Evolutionary conservation across 2,888 invertebrate genomes (phyloP).

Genomic region (Heterodera filipjevi): DNA sequence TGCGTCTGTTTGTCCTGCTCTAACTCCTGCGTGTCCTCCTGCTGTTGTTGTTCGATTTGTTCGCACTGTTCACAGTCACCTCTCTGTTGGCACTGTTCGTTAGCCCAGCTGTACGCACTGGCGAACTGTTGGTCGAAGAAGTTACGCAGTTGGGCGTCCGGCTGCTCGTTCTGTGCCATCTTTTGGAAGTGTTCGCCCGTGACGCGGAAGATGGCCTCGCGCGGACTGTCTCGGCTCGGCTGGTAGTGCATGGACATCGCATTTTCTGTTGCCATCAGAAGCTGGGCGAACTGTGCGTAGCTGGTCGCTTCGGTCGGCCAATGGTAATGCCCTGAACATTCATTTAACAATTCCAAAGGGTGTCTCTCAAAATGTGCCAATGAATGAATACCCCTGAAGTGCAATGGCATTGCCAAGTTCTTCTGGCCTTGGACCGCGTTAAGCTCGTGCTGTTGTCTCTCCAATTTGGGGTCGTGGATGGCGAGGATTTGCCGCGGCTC

Average conservation of each 20-base stretch:
- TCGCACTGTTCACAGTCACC: slow-evolving; percentile 19
- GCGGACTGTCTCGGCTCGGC: slow-evolving; percentile 36
- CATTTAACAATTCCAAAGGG: slow-evolving; percentile 22
- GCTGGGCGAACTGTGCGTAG: slow-evolving; percentile 27
- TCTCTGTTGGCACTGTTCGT: slow-evolving; percentile 14
- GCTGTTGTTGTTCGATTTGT: slow-evolving; percentile 28
- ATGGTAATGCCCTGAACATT: slow-evolving; percentile 27
- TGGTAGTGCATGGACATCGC: slow-evolving; percentile 44
- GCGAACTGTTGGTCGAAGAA: slow-evolving; percentile 43
- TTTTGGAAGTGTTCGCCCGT: slow-evolving; percentile 34
- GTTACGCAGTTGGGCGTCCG: slow-evolving; percentile 29
- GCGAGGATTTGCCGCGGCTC: slow-evolving; percentile 33
- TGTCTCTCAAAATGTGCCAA: slow-evolving; percentile 31
- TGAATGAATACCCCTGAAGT: slow-evolving; percentile 39
- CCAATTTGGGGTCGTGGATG: slow-evolving; percentile 39
- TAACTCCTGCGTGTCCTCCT: slow-evolving; percentile 20
- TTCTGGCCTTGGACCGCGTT: slow-evolving; percentile 22
- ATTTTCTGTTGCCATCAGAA: slow-evolving; percentile 49
- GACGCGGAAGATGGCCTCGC: slow-evolving; percentile 35
- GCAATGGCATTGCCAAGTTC: slow-evolving; percentile 36
- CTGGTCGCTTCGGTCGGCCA: slow-evolving; percentile 20
- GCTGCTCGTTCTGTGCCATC: background rate
- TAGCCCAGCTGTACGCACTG: slow-evolving; percentile 31
- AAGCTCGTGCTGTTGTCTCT: slow-evolving; percentile 36
- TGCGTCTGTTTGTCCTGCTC: slow-evolving; percentile 14